Evolutionary conservation across 2,888 invertebrate species (phyloP).

Genomic region (Aphrophora alni): DNA sequence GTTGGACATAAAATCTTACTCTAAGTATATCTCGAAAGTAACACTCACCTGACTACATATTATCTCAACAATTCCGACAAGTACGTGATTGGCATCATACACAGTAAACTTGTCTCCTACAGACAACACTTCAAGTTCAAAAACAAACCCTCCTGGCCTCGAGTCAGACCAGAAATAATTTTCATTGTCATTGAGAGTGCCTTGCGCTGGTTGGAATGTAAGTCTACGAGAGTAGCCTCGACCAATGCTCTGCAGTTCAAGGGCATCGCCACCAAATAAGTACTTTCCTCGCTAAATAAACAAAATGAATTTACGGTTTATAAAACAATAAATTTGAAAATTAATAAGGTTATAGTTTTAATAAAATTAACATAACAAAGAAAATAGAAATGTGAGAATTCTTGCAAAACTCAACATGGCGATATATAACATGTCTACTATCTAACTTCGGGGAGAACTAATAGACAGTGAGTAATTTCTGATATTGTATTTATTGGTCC

Average conservation of each 20-base stretch:
- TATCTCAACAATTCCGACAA: constrained; percentile 72
- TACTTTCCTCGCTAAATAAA: constrained; percentile 47
- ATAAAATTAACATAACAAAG: too few species aligned
- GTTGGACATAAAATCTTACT: too few species aligned
- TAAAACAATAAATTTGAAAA: too few species aligned
- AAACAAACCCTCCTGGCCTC: constrained; percentile 73
- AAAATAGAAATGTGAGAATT: too few species aligned
- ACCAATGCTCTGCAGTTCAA: constrained; percentile 71
- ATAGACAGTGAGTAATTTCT: too few species aligned
- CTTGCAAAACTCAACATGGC: too few species aligned
- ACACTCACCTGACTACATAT: constrained; percentile 68
- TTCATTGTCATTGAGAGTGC: constrained; percentile 68
- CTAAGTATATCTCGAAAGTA: too few species aligned
- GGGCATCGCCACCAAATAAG: constrained; percentile 71
- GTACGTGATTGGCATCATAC: constrained; percentile 69
- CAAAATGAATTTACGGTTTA: too few species aligned
- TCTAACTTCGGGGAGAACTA: too few species aligned
- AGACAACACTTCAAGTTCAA: constrained; percentile 71
- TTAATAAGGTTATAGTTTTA: too few species aligned
- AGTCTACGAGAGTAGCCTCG: constrained; percentile 76
- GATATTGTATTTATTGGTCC: too few species aligned
- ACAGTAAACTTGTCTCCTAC: constrained; percentile 76
- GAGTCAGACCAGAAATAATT: constrained; percentile 84
- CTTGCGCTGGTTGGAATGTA: constrained; percentile 67
- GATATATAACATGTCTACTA: too few species aligned